Conservation (phyloP, 2,888 invertebrate species). For the Troilus luridus region DNA sequence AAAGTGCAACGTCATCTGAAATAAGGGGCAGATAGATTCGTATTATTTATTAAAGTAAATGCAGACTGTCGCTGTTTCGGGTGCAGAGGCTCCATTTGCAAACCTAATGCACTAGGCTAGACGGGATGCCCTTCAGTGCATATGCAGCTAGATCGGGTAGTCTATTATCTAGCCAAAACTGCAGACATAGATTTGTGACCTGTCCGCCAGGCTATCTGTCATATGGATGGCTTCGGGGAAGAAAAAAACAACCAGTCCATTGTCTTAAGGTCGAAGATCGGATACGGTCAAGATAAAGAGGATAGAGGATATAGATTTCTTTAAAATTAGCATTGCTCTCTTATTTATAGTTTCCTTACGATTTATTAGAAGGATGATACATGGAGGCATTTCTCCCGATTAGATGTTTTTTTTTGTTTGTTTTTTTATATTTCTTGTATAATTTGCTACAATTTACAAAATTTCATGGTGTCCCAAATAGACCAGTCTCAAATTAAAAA, state of each 20-base stretch:
- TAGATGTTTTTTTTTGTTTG: no score
- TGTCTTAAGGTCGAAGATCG: constrained; percentile 12
- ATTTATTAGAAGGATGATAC: no score
- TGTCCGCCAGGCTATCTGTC: constrained; percentile 12
- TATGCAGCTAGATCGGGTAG: constrained; percentile 21
- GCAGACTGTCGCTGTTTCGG: constrained; percentile 17
- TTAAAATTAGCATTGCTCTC: no score
- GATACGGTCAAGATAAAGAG: neutral
- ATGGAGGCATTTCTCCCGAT: no score
- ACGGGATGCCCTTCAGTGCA: constrained; percentile 45
- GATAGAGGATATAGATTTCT: neutral
- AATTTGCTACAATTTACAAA: no score
- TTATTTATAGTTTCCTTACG: no score
- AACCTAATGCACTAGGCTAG: constrained; percentile 32
- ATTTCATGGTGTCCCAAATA: no score
- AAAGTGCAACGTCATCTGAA: constrained; percentile 7
- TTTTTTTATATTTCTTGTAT: no score
- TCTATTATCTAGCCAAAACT: constrained; percentile 39
- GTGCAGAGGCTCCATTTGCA: constrained; percentile 44
- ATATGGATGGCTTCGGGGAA: neutral
- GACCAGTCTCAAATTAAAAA: no score
- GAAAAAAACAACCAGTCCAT: neutral
- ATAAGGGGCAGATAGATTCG: neutral
- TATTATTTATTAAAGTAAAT: constrained; percentile 24
- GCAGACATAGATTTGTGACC: constrained; percentile 33